Conservation (phyloP, 2,888 invertebrate genomes). For the Cryptocephalus primarius region DNA sequence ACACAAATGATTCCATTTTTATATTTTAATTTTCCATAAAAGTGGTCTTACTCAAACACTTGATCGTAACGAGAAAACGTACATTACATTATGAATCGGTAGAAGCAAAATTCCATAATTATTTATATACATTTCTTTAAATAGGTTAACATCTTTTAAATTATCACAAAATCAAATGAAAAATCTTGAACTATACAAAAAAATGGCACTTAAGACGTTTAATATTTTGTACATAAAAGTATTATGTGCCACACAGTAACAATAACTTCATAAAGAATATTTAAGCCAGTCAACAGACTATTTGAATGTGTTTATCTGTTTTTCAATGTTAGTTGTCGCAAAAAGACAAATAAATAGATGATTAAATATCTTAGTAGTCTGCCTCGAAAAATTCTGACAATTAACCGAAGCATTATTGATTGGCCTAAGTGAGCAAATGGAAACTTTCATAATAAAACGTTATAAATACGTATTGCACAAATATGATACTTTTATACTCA, state of each 20-base stretch:
- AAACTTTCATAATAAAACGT: conserved; percentile 9
- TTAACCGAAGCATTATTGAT: background rate
- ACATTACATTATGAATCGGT: conserved; percentile 17
- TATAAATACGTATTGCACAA: conserved; percentile 11
- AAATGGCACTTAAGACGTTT: conserved; percentile 11
- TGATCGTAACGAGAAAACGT: conserved; percentile 22
- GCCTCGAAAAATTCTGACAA: too few relatives aligned
- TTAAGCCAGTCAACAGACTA: conserved; percentile 6
- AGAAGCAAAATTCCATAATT: conserved; percentile 19
- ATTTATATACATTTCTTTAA: conserved; percentile 14
- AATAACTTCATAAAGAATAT: conserved; percentile 7
- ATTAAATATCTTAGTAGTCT: background rate
- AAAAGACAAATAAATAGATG: too few relatives aligned
- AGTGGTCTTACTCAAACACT: conserved; percentile 22
- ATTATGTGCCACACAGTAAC: conserved; percentile 7
- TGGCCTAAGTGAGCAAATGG: conserved; percentile 6
- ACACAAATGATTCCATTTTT: too few relatives aligned
- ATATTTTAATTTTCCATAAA: conserved; percentile 20
- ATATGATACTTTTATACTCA: conserved; percentile 1
- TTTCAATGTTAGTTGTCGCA: background rate
- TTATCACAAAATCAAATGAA: conserved; percentile 15
- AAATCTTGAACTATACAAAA: conserved; percentile 14
- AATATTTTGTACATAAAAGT: conserved; percentile 2
- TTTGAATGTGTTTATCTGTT: background rate
- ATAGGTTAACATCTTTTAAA: conserved; percentile 11